phyloP scores from a whole-genome alignment of 2,113 vertebrate genomes.

The Trogon melanurus region DNA sequence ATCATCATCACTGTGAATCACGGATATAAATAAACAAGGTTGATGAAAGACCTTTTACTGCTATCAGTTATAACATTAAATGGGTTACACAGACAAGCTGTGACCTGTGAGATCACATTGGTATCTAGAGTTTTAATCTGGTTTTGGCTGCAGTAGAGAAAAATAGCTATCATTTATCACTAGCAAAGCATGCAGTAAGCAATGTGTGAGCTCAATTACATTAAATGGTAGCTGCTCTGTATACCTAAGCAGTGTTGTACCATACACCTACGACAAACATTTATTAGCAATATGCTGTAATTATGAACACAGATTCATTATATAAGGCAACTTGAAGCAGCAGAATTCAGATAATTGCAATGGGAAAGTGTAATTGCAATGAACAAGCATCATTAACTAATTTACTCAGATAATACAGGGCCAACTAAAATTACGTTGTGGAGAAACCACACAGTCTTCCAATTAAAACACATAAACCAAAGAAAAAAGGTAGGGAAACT shows the following conservation, averaged over 20 bases:
- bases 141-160: background rate
- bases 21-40: conserved; percentile 37
- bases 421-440: background rate
- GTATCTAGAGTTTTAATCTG: conserved; percentile 30
- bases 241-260: background rate
- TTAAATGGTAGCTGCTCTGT: background rate
- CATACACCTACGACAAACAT: background rate
- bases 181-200: background rate
- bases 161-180: conserved; percentile 47
- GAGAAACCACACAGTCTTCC: background rate
- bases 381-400: background rate
- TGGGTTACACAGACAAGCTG: background rate
- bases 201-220: background rate
- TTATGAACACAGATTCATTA: background rate
- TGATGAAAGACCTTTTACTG: conserved; percentile 40
- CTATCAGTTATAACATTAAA: conserved; percentile 31
- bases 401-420: background rate
- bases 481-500: background rate
- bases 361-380: background rate
- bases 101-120: conserved; percentile 47
- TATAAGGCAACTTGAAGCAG: background rate
- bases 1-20: conserved; percentile 26
- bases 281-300: background rate
- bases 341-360: background rate
- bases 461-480: conserved; percentile 3